phyloP scores from a whole-genome alignment of 2,797 vertebrate species.

The Acropternis orthonyx region DNA sequence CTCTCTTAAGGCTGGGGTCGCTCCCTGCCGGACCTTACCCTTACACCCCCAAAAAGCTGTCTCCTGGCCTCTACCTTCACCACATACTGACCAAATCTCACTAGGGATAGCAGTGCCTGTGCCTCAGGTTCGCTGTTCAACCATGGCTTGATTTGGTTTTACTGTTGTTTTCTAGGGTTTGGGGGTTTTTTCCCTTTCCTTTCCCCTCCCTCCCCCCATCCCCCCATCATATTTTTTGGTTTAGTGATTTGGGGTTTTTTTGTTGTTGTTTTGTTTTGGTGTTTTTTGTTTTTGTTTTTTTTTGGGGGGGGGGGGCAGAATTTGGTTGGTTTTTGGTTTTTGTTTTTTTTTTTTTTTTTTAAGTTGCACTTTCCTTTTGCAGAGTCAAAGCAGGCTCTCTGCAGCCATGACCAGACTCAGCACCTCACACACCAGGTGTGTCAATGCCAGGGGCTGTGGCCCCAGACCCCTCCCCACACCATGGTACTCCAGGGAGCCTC shows the following conservation, averaged over 20 bases:
- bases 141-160: neutral
- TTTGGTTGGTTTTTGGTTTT: too few relatives aligned
- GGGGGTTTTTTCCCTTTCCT: too few relatives aligned
- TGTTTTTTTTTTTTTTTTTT: neutral
- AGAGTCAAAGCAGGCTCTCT: neutral
- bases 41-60: neutral
- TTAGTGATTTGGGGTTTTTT: neutral
- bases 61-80: neutral
- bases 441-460: accelerated
- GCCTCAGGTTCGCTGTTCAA: accelerated
- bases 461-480: too few relatives aligned
- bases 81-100: accelerated
- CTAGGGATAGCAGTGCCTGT: neutral
- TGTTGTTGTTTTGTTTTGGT: neutral
- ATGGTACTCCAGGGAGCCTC: accelerated
- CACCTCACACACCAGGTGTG: neutral
- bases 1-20: neutral
- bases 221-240: neutral
- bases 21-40: neutral
- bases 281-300: too few relatives aligned
- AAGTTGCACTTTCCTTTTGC: neutral
- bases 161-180: neutral
- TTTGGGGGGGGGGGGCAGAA: neutral
- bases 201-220: too few relatives aligned
- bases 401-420: neutral